Conservation (phyloP, 2,113 vertebrate species). For the Heterocephalus glaber region DNA sequence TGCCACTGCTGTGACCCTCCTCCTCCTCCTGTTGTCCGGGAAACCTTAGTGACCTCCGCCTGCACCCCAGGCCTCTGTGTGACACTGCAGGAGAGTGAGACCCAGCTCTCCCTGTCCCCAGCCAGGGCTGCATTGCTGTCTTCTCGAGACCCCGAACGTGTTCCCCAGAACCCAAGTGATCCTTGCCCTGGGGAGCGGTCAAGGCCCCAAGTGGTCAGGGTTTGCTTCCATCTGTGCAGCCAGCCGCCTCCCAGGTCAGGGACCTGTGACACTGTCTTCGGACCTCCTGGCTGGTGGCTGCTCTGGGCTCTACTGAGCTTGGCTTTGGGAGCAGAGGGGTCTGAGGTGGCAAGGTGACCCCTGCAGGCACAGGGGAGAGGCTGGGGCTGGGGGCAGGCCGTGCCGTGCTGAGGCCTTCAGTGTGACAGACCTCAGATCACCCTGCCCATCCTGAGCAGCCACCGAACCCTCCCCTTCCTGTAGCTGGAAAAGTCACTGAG, state of each 20-base stretch:
- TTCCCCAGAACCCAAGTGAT: background rate
- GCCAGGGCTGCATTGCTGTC: accelerated
- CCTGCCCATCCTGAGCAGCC: too few species aligned
- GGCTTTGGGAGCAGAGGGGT: background rate
- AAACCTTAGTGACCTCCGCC: background rate
- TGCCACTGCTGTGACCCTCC: accelerated
- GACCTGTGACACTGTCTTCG: background rate
- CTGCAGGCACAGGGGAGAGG: background rate
- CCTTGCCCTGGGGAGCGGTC: background rate
- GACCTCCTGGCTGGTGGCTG: background rate
- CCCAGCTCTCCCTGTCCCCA: accelerated
- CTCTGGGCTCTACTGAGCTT: background rate
- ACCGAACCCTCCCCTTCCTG: background rate
- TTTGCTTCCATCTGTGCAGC: background rate
- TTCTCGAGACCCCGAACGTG: background rate
- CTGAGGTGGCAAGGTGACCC: background rate
- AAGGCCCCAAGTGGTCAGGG: accelerated
- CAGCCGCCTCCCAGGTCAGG: background rate
- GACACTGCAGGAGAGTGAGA: too few species aligned
- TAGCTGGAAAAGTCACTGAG: background rate
- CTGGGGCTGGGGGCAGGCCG: background rate
- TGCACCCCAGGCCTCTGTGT: accelerated
- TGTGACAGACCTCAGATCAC: background rate
- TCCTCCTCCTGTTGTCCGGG: background rate
- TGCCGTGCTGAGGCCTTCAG: accelerated